phyloP scores from a whole-genome alignment of 35 echinoderm and acorn worm species.

The Acanthaster planci region DNA sequence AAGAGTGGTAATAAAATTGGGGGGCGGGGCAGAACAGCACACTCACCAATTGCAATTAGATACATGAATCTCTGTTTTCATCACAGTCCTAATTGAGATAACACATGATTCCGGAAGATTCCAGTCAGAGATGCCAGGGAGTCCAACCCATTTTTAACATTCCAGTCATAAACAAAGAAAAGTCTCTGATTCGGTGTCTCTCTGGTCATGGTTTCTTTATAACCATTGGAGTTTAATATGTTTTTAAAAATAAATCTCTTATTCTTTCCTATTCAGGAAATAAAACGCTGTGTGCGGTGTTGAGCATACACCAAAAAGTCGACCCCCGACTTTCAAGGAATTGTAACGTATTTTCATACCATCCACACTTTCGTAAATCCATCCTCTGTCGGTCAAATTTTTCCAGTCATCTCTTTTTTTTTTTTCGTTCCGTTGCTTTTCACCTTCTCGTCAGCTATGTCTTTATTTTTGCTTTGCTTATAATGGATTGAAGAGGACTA shows the following conservation, averaged over 20 bases:
- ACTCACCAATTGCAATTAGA: too few relatives aligned
- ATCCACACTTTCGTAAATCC: neutral
- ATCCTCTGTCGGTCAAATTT: neutral
- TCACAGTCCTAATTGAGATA: too few relatives aligned
- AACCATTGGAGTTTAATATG: too few relatives aligned
- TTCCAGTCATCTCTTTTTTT: neutral
- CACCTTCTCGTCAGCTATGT: neutral
- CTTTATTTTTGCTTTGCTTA: slow-evolving; percentile 8
- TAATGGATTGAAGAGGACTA: neutral
- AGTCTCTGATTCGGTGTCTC: too few relatives aligned
- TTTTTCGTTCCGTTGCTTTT: neutral
- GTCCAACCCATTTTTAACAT: too few relatives aligned
- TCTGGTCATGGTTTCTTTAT: too few relatives aligned
- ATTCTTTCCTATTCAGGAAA: slow-evolving; percentile 6
- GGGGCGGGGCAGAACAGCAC: too few relatives aligned
- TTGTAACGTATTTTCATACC: slow-evolving; percentile 23
- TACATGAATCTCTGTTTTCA: too few relatives aligned
- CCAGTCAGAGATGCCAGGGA: too few relatives aligned
- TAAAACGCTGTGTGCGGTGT: slow-evolving; percentile 14
- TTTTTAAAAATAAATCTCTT: neutral
- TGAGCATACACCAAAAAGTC: neutral
- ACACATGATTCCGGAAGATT: too few relatives aligned
- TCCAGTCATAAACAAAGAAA: too few relatives aligned
- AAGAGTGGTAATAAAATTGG: too few relatives aligned
- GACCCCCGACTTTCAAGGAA: neutral